Base-by-base conservation (phyloP, 2,888 invertebrate species). In the Aethes cnicana region DNA sequence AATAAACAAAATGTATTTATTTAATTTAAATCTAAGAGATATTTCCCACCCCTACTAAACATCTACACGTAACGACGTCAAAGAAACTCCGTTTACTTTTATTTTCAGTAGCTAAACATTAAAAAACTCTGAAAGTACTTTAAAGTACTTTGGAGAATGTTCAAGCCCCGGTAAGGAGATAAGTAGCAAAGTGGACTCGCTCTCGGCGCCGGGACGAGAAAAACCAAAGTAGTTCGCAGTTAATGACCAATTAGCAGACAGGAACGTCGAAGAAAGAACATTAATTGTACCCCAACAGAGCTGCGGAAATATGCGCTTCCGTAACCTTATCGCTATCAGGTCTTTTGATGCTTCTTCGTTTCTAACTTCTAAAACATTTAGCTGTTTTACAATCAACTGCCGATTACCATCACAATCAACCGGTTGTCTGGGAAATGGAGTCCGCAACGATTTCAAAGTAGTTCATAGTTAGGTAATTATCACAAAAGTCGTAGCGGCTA, bases 141-240 rank as follows among this genome's bases (percentile, higher is more conserved):
- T 33, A 32, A 37, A 50, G 44, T 52, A 42, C 49, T 49, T 36
- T 11, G 36, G 39, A 46, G 52, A 52, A 46, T 46, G 32, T 46
- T 52, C 44, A 39, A 39, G 39, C 26, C 46, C 26, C 44, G 32
- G 18, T 32, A 44, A 44, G 44, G 32, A 52, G 50, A 52, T 52
- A 52, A 52, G 50, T 52, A 44, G 50, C 50, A 46, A 52, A 52
- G 46, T 52, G 52, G 46, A 52, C 33, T 39, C 37, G 39, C 32
- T 28, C 41, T 7, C 32, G 17, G 20, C 32, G 39, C 46, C 18
- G 23, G 46, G 20, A 52, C 46, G 39, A 36, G 44, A 39, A 52
- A 52, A 52, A 39, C 39, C 39, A 21, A 46, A 52, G 52, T 52
- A 52, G 44, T 37, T 44, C 11, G 20, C 18, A 32, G 39, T 32